Evolutionary conservation across 2,113 vertebrate species (phyloP).

Genomic region (Mastomys coucha): DNA sequence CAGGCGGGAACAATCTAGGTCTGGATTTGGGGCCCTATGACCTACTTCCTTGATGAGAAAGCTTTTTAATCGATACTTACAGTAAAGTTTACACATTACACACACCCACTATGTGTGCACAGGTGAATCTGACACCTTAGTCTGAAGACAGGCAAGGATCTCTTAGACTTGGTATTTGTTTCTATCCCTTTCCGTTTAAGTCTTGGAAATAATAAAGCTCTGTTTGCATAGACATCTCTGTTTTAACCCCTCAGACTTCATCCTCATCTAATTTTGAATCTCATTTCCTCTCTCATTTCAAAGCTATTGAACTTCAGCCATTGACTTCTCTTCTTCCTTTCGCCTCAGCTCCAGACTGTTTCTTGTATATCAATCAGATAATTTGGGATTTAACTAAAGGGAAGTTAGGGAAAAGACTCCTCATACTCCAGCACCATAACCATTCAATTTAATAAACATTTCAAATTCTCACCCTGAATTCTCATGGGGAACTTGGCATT

Average conservation of each 20-base stretch:
- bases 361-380: conserved; percentile 24
- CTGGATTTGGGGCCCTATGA: not conserved
- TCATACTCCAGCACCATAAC: not conserved
- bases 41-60: not conserved
- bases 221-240: not conserved
- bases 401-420: conserved; percentile 16
- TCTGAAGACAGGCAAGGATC: not conserved
- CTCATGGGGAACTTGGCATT: not conserved
- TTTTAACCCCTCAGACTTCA: not conserved
- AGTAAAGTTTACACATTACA: not conserved
- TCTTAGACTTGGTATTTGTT: not conserved
- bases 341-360: not conserved
- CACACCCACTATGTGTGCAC: not conserved
- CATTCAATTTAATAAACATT: conserved; percentile 21
- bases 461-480: conserved; percentile 15
- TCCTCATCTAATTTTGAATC: not conserved
- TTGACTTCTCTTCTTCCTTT: conserved; percentile 7
- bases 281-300: not conserved
- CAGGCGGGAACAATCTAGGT: not conserved
- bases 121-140: not conserved
- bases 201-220: not conserved
- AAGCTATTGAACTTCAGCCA: not conserved
- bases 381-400: conserved; percentile 30
- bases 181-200: not conserved
- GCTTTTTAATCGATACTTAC: not conserved